These are phyloP conservation scores for Luffia ferchaultella DNA, from an alignment of 2,888 invertebrate genomes.

Conservation along the genomic window DNA sequence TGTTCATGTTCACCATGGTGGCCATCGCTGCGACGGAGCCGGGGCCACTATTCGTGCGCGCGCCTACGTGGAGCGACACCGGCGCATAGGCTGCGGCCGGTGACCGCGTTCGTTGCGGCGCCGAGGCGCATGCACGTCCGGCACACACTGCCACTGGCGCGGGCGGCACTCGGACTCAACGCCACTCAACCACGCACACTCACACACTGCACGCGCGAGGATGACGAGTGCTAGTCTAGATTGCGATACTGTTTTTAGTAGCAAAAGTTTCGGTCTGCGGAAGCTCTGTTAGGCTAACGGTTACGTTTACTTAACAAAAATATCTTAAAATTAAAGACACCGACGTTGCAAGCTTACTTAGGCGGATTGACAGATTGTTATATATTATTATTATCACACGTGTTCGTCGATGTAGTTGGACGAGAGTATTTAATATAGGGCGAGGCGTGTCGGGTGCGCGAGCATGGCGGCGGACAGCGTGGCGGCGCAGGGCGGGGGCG, in stretches of 20 bases:
- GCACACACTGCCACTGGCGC: conserved; percentile 18
- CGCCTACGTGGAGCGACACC: conserved; percentile 56
- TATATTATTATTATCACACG: conserved; percentile 62
- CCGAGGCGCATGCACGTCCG: conserved; percentile 12
- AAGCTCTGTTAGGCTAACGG: background rate
- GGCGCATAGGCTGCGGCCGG: conserved; percentile 56
- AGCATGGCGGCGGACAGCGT: conserved; percentile 55
- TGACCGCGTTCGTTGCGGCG: conserved; percentile 54
- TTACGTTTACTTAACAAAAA: background rate
- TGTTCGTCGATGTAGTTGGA: conserved; percentile 57
- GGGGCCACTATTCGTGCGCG: conserved; percentile 38
- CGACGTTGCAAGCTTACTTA: conserved; percentile 64
- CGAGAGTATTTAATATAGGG: conserved; percentile 60
- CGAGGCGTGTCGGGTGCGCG: conserved; percentile 62
- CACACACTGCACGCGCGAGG: conserved; percentile 33
- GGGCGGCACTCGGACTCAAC: conserved; percentile 15
- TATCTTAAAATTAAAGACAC: conserved; percentile 44
- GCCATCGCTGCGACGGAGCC: conserved; percentile 62
- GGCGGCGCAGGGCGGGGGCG: conserved; percentile 56
- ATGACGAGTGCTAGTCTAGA: conserved; percentile 30
- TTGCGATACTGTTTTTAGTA: conserved; percentile 14
- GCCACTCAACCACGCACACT: conserved; percentile 41
- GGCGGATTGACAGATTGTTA: conserved; percentile 33
- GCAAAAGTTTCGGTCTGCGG: background rate
- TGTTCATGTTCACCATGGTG: conserved; percentile 97